These are phyloP conservation scores for Aphelenchoides avenae DNA, from an alignment of 1,140 invertebrate genomes.

Conservation along the genomic window DNA sequence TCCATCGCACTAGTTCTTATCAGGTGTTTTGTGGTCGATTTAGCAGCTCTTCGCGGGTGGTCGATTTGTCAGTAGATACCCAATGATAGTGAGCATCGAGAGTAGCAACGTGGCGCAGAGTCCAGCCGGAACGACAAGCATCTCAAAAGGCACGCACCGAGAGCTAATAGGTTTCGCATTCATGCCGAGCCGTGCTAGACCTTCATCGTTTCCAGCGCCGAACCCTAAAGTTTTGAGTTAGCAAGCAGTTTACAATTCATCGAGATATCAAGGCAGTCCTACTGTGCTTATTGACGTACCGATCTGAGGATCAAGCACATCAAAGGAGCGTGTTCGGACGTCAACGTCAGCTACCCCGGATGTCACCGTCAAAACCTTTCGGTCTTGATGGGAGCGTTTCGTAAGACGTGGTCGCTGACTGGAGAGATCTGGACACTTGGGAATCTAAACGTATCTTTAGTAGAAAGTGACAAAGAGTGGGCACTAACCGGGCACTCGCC, in stretches of 20 bases:
- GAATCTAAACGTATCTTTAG: conserved; percentile 38
- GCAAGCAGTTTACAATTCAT: not conserved
- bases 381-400: conserved; percentile 21
- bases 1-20: no score
- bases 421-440: conserved; percentile 49
- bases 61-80: no score
- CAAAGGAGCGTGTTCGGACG: conserved; percentile 38
- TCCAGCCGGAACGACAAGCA: conserved; percentile 12
- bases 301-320: conserved; percentile 46
- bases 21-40: no score
- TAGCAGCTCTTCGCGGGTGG: no score
- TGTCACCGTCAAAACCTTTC: not conserved
- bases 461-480: conserved; percentile 9
- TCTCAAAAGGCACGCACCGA: conserved; percentile 8
- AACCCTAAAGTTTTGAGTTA: not conserved
- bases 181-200: not conserved
- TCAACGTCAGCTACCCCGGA: conserved; percentile 36
- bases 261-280: not conserved
- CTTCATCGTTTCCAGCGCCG: not conserved
- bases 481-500: conserved; percentile 47
- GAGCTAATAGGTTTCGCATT: not conserved
- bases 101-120: no score
- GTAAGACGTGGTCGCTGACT: conserved; percentile 34
- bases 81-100: no score
- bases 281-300: conserved; percentile 18